Percentiles rank a stretch among this genome's conserved stretches.
Evolutionary conservation across 2,888 invertebrate genomes (phyloP).

Genomic region (Papilio protenor): DNA sequence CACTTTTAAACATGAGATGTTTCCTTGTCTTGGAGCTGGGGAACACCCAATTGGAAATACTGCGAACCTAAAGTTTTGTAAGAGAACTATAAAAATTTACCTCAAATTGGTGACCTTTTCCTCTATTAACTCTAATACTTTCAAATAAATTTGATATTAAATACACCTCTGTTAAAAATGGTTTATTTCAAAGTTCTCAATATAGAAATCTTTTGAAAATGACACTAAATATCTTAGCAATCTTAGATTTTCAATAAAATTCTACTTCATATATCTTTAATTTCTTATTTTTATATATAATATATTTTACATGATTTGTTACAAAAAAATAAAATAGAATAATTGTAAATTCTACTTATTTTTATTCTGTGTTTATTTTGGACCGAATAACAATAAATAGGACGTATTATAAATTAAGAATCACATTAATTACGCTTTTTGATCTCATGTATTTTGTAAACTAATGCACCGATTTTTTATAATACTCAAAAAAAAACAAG

Average conservation of each 20-base stretch:
- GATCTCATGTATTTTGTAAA: background rate
- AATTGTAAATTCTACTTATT: background rate
- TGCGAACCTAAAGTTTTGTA: background rate
- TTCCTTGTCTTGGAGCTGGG: too few relatives aligned
- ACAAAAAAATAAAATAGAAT: too few relatives aligned
- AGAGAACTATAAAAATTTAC: background rate
- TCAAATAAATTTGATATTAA: background rate
- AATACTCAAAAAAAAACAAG: constrained; percentile 20
- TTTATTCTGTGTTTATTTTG: background rate
- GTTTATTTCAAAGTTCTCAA: background rate
- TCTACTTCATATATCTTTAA: too few relatives aligned
- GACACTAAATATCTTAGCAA: background rate
- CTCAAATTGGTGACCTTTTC: background rate
- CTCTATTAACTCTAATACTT: background rate
- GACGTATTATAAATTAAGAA: background rate
- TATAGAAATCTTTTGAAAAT: background rate
- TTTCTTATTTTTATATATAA: too few relatives aligned
- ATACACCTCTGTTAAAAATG: background rate
- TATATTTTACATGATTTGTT: too few relatives aligned
- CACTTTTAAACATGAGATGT: background rate
- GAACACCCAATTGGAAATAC: too few relatives aligned
- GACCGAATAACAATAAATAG: background rate
- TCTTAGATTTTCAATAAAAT: too few relatives aligned
- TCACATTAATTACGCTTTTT: background rate
- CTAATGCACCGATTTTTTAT: background rate